These are phyloP conservation scores for Leptura quadrifasciata DNA, from an alignment of 2,888 invertebrate species.

Conservation along the genomic window DNA sequence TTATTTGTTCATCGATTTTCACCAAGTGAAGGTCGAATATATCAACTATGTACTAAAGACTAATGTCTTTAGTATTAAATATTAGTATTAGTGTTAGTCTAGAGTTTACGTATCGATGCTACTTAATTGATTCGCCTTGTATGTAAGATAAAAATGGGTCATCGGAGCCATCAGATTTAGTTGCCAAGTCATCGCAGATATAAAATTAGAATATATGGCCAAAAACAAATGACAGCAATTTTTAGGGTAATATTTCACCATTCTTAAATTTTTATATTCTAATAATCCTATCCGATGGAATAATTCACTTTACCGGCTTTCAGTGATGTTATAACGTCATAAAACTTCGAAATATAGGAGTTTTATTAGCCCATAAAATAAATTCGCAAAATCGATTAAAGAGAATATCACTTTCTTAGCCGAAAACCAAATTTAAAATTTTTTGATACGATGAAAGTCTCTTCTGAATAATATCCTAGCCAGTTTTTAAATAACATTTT, in stretches of 20 bases:
- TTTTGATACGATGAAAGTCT: not conserved
- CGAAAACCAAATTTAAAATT: not conserved
- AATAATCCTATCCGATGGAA: not conserved
- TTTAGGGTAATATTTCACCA: not conserved
- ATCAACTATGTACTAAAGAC: no score
- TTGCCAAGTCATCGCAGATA: not conserved
- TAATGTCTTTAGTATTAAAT: no score
- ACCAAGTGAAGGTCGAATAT: no score
- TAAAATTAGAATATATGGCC: not conserved
- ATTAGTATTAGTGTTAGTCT: no score
- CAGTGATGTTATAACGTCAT: not conserved
- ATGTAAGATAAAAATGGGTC: no score
- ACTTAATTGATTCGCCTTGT: no score
- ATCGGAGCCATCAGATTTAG: no score
- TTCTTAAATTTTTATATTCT: not conserved
- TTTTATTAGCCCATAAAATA: not conserved
- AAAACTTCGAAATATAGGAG: not conserved
- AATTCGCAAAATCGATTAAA: not conserved
- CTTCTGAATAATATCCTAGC: not conserved
- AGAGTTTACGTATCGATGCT: no score
- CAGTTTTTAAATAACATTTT: constrained; percentile 11
- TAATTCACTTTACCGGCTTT: constrained; percentile 7
- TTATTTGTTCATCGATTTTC: no score
- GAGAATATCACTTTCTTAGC: not conserved
- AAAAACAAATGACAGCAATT: not conserved